Conservation (phyloP, 2,113 vertebrate genomes). For the Otolemur garnettii region DNA sequence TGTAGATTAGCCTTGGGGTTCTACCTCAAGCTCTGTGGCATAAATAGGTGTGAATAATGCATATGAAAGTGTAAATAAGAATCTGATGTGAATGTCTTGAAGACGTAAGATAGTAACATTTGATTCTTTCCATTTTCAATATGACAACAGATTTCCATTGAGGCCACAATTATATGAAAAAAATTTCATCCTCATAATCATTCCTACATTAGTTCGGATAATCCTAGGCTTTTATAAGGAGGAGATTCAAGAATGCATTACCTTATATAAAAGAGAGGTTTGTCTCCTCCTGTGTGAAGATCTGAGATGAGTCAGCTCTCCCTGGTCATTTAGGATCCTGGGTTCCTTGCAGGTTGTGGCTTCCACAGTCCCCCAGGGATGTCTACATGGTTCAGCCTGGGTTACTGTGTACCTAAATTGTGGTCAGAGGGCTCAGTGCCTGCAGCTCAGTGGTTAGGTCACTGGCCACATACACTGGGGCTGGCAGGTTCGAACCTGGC, state of each 20-base stretch:
- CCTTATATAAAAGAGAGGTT: background rate
- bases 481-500: no score
- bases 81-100: conserved; percentile 74
- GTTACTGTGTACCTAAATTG: background rate
- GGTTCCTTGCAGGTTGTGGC: background rate
- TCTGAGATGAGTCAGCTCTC: background rate
- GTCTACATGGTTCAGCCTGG: background rate
- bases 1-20: conserved; percentile 75
- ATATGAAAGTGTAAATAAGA: conserved; percentile 65
- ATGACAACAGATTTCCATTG: conserved; percentile 71
- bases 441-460: no score
- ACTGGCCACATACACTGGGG: no score
- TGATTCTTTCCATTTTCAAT: conserved; percentile 59
- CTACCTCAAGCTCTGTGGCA: conserved; percentile 27
- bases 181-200: conserved; percentile 46
- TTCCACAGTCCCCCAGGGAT: background rate
- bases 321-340: background rate
- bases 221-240: background rate
- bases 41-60: conserved; percentile 40
- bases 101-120: conserved; percentile 72
- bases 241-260: background rate
- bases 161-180: background rate
- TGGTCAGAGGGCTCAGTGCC: background rate
- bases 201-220: background rate
- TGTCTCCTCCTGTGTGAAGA: background rate